A percentile compares a stretch with the other conserved stretches of the same genome.
Evolutionary conservation across 2,113 vertebrate genomes (phyloP).

Genomic region (Eclectus roratus): DNA sequence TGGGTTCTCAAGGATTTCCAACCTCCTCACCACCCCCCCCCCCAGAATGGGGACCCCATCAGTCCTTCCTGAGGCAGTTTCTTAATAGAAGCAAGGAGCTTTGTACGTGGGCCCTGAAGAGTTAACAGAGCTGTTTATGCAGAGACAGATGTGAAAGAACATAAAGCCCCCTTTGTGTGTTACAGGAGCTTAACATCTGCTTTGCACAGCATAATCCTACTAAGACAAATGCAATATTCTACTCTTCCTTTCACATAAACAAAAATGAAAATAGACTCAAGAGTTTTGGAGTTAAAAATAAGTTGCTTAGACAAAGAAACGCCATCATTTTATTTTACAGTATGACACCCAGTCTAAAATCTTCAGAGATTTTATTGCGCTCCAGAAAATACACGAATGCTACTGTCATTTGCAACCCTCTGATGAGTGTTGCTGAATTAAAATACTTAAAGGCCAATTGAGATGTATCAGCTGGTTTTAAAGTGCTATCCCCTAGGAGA

Average conservation of each 20-base stretch:
- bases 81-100: background rate
- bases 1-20: background rate
- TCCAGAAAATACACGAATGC: background rate
- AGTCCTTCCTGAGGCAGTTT: background rate
- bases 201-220: constrained; percentile 62
- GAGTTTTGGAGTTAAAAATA: constrained; percentile 37
- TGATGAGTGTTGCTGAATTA: background rate
- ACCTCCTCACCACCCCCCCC: no score
- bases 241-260: constrained; percentile 42
- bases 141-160: constrained; percentile 69
- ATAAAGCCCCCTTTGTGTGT: constrained; percentile 65
- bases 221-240: constrained; percentile 48
- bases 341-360: background rate
- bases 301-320: constrained; percentile 3
- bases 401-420: background rate
- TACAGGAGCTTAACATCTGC: constrained; percentile 67
- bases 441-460: background rate
- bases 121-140: constrained; percentile 67
- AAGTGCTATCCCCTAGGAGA: background rate
- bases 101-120: constrained; percentile 1
- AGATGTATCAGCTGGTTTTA: background rate
- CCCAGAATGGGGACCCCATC: background rate
- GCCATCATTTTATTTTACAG: background rate
- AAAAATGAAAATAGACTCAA: constrained; percentile 21
- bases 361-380: background rate